Base-by-base conservation (phyloP, 1,140 invertebrate species). In the Eurosta solidaginis region DNA sequence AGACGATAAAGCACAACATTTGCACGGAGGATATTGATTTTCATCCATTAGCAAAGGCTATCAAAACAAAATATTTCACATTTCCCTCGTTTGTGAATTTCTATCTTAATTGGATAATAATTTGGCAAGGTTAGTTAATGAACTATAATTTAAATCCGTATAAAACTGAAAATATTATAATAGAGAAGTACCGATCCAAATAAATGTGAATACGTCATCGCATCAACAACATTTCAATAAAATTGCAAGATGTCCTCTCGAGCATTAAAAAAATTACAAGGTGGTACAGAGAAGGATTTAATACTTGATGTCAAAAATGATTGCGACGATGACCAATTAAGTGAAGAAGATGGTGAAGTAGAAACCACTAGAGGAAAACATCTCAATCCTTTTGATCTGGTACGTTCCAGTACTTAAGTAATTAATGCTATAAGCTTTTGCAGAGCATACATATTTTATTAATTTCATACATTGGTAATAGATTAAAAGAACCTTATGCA, bases 321-420 rank as follows among this genome's bases (percentile, higher is more conserved):
- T n/a, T 81, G 82, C 50, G 81, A 81, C 27, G 85, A 78, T 40
- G 77, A 80, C 7, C 76, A 79, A 45, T 25, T 54, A 27, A 75
- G 50, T 68, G 79, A 86, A 47, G 84, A 85, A 33, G 85, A 86
- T 68, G 89, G 89, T 74, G 89, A 91, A 81, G 81, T 88, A 29
- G 82, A 89, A 12, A 90, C 90, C 78, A 89, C 87, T 27, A 84
- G 88, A 73, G 88, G 88, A 78, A 87, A 88, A 14, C 85, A 90
- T 75, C 87, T 90, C 17, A 93, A 93, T 85, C 88, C 91, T 80
- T 93, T 92, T 83, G 91, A 92, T 88, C 86, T 93, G 90, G 92
- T 91, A 88, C 88, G 84, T 87, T 36, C n/a, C n/a, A 25, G 6
- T 33, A n/a, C 1, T 42, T 3, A 54, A 45, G 14, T 12, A 63